phyloP scores from a whole-genome alignment of 2,888 invertebrate genomes.

The Spilosoma lubricipeda region DNA sequence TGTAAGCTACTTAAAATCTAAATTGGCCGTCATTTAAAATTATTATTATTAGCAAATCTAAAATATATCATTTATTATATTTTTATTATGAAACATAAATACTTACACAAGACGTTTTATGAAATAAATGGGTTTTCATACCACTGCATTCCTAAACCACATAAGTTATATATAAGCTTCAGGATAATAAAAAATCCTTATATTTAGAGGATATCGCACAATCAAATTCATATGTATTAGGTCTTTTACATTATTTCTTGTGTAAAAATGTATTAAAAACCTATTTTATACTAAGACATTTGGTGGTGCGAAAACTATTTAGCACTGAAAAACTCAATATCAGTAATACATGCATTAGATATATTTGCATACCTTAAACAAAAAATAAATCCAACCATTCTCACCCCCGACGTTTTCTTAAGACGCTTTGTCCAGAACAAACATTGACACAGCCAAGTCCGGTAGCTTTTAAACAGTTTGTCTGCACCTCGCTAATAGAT shows the following conservation, averaged over 20 bases:
- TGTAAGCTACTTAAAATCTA: slow-evolving; percentile 18
- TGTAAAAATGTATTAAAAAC: neutral
- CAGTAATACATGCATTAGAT: slow-evolving; percentile 20
- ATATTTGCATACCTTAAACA: slow-evolving; percentile 49
- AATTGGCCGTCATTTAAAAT: neutral
- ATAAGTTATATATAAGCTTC: neutral
- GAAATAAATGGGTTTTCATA: neutral
- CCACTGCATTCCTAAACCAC: neutral
- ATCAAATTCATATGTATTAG: neutral
- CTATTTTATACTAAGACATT: neutral
- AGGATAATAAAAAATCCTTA: neutral
- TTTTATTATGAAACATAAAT: neutral
- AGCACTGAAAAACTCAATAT: slow-evolving; percentile 11
- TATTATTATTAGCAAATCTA: no score
- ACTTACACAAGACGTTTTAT: neutral
- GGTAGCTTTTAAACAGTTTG: slow-evolving; percentile 84
- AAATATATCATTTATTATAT: neutral
- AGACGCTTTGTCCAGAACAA: slow-evolving; percentile 61
- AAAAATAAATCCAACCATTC: slow-evolving; percentile 34
- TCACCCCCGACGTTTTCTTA: slow-evolving; percentile 56
- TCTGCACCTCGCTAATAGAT: slow-evolving; percentile 78
- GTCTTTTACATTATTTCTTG: no score
- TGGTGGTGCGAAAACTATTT: neutral
- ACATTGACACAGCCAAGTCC: slow-evolving; percentile 81
- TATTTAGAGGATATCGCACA: neutral